phyloP scores from a whole-genome alignment of 2,888 invertebrate genomes.

The Tachina grossa region DNA sequence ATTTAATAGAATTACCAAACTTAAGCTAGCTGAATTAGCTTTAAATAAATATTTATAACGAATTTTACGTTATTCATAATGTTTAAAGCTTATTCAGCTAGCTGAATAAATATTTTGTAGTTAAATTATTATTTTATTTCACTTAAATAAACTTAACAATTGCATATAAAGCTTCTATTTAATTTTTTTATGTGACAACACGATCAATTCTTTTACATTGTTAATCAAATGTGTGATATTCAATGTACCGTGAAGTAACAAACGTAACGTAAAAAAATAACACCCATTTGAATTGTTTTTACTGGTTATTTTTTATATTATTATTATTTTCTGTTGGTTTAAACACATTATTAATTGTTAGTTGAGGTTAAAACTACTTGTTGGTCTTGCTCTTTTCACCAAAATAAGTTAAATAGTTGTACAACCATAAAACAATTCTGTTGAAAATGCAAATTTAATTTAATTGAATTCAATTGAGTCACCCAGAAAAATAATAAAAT shows the following conservation, averaged over 20 bases:
- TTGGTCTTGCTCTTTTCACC: conserved; percentile 56
- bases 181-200: conserved; percentile 34
- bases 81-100: too few relatives aligned
- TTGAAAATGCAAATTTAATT: conserved; percentile 72
- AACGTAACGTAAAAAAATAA: conserved; percentile 66
- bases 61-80: too few relatives aligned
- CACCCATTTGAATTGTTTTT: conserved; percentile 74
- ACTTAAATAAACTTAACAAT: too few relatives aligned
- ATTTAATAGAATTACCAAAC: too few relatives aligned
- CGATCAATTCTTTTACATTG: conserved; percentile 51
- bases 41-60: too few relatives aligned
- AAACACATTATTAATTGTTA: conserved; percentile 51
- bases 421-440: conserved; percentile 48
- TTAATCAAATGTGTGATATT: conserved; percentile 79
- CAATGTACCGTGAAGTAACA: conserved; percentile 77
- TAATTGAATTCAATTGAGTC: conserved; percentile 71
- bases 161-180: conserved; percentile 11
- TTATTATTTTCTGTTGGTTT: conserved; percentile 51
- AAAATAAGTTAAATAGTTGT: conserved; percentile 60
- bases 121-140: fast-evolving
- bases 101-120: too few relatives aligned
- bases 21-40: not conserved
- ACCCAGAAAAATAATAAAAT: conserved; percentile 50
- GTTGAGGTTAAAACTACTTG: conserved; percentile 52
- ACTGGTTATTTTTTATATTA: conserved; percentile 23